Evolutionary conservation across 2,888 invertebrate species (phyloP).

Genomic region (Pemphredon lugubris): DNA sequence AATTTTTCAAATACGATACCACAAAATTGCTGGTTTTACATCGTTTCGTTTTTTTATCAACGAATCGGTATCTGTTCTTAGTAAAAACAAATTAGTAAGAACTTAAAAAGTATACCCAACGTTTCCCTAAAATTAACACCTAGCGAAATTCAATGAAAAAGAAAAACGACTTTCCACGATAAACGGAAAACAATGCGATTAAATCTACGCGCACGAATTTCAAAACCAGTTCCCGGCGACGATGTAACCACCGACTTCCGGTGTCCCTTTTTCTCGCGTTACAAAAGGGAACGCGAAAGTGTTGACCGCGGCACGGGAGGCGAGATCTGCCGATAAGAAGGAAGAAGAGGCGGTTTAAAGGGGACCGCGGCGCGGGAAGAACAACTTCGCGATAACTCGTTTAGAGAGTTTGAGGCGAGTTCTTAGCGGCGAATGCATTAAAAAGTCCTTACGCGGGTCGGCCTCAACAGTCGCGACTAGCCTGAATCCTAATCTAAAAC

Average conservation of each 20-base stretch:
- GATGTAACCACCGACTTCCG: slow-evolving; percentile 63
- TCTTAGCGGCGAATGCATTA: slow-evolving; percentile 72
- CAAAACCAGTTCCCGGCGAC: no score
- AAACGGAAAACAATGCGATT: not conserved
- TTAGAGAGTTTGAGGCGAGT: slow-evolving; percentile 70
- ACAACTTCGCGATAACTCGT: slow-evolving; percentile 72
- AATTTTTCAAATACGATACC: no score
- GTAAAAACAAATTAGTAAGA: no score
- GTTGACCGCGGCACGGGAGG: slow-evolving; percentile 43
- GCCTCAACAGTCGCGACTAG: slow-evolving; percentile 53
- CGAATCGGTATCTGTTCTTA: no score
- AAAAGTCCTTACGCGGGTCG: slow-evolving; percentile 65
- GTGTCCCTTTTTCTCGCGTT: slow-evolving; percentile 35
- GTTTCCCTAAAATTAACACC: no score
- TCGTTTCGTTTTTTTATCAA: no score
- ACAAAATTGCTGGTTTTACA: no score
- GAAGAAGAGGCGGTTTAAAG: slow-evolving; percentile 49
- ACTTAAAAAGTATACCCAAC: no score
- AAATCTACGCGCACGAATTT: not conserved
- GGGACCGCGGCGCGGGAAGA: slow-evolving; percentile 26
- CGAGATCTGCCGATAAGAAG: slow-evolving; percentile 64
- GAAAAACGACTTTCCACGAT: no score
- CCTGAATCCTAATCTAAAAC: slow-evolving; percentile 73
- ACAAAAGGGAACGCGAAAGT: slow-evolving; percentile 19
- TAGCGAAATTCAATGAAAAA: no score